phyloP scores from a whole-genome alignment of 1,140 invertebrate genomes.

The Drosophila orosa region DNA sequence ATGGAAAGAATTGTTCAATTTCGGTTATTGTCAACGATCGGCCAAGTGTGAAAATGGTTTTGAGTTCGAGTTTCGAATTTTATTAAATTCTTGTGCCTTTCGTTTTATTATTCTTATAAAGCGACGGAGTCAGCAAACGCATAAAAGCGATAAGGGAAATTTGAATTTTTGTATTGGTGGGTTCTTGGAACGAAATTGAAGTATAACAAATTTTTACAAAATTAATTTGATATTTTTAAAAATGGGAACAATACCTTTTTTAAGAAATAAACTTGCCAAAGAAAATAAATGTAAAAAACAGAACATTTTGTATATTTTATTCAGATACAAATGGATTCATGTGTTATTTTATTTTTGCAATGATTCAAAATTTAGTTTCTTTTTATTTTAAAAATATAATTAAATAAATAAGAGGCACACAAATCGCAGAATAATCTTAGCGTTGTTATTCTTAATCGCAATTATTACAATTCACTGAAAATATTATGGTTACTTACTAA shows the following conservation, averaged over 20 bases:
- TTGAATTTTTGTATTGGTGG: neutral
- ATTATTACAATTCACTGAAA: no score
- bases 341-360: no score
- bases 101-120: conserved; percentile 20
- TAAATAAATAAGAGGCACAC: no score
- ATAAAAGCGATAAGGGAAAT: conserved; percentile 17
- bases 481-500: no score
- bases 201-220: neutral
- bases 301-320: no score
- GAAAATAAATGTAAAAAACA: no score
- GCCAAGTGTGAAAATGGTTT: conserved; percentile 73
- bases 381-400: no score
- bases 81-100: conserved; percentile 23
- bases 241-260: neutral
- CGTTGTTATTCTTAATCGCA: no score
- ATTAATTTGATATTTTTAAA: neutral
- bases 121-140: conserved; percentile 14
- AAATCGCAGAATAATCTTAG: no score
- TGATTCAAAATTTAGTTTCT: no score
- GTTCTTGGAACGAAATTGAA: neutral
- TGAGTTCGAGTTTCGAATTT: conserved; percentile 45
- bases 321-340: no score
- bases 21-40: conserved; percentile 70
- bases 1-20: conserved; percentile 45
- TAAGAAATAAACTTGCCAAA: neutral